Conservation (phyloP, 2,797 vertebrate species). For the Cheirogaleus major region DNA sequence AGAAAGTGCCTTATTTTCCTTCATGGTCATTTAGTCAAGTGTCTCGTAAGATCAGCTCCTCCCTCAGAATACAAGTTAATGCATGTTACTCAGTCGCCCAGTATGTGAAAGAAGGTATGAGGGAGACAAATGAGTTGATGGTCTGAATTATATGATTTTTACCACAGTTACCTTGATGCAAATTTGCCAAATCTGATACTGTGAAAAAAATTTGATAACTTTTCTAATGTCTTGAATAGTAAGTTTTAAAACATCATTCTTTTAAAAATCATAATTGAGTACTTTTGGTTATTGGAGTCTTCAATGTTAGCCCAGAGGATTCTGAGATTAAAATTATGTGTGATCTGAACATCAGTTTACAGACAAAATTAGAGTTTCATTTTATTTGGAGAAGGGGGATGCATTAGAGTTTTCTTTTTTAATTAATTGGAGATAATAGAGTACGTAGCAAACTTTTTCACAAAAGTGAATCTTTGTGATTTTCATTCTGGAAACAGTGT, state of each 20-base stretch:
- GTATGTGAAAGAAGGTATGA: slow-evolving; percentile 85
- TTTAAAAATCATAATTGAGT: slow-evolving; percentile 75
- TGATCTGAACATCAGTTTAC: slow-evolving; percentile 74
- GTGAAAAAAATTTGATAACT: slow-evolving; percentile 80
- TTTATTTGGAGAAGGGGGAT: slow-evolving; percentile 71
- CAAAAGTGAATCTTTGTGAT: slow-evolving; percentile 57
- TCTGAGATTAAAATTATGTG: slow-evolving; percentile 79
- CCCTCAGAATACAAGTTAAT: slow-evolving; percentile 86
- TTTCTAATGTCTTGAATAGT: slow-evolving; percentile 81
- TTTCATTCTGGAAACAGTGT: slow-evolving; percentile 53
- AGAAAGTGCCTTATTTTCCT: slow-evolving; percentile 96
- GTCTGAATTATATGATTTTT: slow-evolving; percentile 85
- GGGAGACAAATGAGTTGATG: slow-evolving; percentile 86
- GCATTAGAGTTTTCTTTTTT: slow-evolving; percentile 53
- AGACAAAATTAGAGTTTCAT: slow-evolving; percentile 72
- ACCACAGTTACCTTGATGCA: slow-evolving; percentile 84
- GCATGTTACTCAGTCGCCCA: slow-evolving; percentile 86
- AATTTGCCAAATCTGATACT: slow-evolving; percentile 85
- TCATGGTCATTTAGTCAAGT: slow-evolving; percentile 91
- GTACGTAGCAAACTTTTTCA: slow-evolving; percentile 65
- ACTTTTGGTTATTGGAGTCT: slow-evolving; percentile 70
- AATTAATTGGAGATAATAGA: slow-evolving; percentile 63
- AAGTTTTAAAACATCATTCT: slow-evolving; percentile 79
- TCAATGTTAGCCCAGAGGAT: slow-evolving; percentile 83
- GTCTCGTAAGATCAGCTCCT: slow-evolving; percentile 89